Base-by-base conservation (phyloP, 2,888 invertebrate species). In the Drosophila pseudotalamancana region DNA sequence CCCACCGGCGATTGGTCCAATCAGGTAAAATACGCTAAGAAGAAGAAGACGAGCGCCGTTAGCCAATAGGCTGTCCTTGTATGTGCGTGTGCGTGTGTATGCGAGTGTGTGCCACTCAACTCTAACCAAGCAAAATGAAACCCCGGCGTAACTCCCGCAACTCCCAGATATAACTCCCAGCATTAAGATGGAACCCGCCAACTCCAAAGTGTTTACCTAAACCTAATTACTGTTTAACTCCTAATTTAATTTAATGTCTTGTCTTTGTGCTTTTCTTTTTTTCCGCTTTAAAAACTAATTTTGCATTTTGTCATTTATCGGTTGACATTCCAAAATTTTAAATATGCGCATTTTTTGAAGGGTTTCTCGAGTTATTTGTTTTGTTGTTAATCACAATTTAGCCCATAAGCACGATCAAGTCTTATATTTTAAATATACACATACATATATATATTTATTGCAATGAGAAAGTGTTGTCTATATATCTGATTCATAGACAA, bases 1-100 rank as follows among this genome's bases (percentile, higher is more conserved):
- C 96, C 96, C 53, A 95, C 96, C 0, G 96, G 95, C 12, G 99
- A 99, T 90, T 99, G 99, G 98, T 96, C 96, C 3, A 94, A 94
- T 89, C 94, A 94, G 89, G 92, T 93, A 78, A 92, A 92, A 75
- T 87, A 92, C 71, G 69, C 84, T 37, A 91, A 90, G 79, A 92
- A 92, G 77, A 68, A 83, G 82, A 88, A 81, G 74, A 88, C 90
- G 56, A 87, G 79, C 72, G 88, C 83, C 59, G 66, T 87, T 54
- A 79, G 62, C 53, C 85, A 84, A 72, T 87, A 84, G 77, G 71
- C 79, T 76, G 81, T 69, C 75, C 67, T 14, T 16, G n/a, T 21
- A 21, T 32, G 25, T 6, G 6, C 9, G 25, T 6, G 18, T 6
- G 35, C 25, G 48, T 6, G 19, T 9, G 35, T 19, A 4, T 1